Conservation (phyloP, 2,888 invertebrate species). For the Craniophora ligustri region DNA sequence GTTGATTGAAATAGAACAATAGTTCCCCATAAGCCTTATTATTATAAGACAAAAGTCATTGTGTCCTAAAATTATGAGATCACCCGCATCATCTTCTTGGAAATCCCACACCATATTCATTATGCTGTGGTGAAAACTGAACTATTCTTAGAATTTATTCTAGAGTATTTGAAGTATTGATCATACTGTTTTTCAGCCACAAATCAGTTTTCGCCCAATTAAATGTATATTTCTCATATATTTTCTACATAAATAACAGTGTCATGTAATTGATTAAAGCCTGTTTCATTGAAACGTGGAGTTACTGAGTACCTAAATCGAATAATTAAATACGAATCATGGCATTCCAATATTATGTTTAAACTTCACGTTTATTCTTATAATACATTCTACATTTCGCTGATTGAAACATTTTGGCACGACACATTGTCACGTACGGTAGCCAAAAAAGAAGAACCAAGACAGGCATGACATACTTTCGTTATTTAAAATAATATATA, state of each 20-base stretch:
- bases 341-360: conserved; percentile 13
- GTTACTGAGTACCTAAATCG: too few relatives aligned
- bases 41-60: conserved; percentile 41
- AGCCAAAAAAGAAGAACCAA: conserved; percentile 26
- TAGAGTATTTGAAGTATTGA: conserved; percentile 12
- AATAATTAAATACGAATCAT: conserved; percentile 14
- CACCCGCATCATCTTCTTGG: conserved; percentile 74
- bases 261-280: too few relatives aligned
- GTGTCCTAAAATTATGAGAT: conserved; percentile 65
- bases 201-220: conserved; percentile 21
- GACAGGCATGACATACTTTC: conserved; percentile 31
- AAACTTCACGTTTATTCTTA: conserved; percentile 9
- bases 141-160: conserved; percentile 36
- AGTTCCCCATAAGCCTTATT: conserved; percentile 15
- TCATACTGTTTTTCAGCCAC: conserved; percentile 11
- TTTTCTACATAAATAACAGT: too few relatives aligned
- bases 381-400: conserved; percentile 22
- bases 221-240: conserved; percentile 1
- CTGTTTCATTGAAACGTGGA: too few relatives aligned
- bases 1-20: conserved; percentile 23
- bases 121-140: conserved; percentile 49
- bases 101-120: conserved; percentile 69
- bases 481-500: conserved; percentile 38
- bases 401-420: conserved; percentile 21
- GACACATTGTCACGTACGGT: conserved; percentile 26